Evolutionary conservation across 2,888 invertebrate genomes (phyloP).

Genomic region (Scrobipalpa atriplicella): DNA sequence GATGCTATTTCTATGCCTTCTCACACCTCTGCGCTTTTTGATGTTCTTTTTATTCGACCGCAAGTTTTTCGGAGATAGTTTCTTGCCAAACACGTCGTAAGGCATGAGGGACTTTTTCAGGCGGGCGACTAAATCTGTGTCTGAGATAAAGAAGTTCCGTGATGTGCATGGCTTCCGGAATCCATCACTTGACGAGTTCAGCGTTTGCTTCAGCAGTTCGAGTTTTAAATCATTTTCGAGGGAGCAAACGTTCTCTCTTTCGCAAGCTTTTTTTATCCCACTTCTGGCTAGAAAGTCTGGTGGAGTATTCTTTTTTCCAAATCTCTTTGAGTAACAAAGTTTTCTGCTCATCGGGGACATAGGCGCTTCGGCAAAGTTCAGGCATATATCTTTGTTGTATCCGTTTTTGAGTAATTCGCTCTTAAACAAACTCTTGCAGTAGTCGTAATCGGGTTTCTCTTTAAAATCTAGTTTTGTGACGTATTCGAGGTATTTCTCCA

Average conservation of each 20-base stretch:
- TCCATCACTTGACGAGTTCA: conserved; percentile 75
- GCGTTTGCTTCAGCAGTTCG: conserved; percentile 68
- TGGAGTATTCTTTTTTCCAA: conserved; percentile 69
- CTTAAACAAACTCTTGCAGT: conserved; percentile 86
- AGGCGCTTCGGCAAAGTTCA: conserved; percentile 73
- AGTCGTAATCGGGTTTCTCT: conserved; percentile 89
- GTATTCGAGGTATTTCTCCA: conserved; percentile 88
- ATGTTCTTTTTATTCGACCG: conserved; percentile 82
- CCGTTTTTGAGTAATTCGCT: conserved; percentile 85
- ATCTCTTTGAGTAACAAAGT: conserved; percentile 61
- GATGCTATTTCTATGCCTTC: conserved; percentile 69
- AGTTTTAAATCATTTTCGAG: conserved; percentile 72
- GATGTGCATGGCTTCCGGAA: conserved; percentile 72
- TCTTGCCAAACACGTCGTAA: conserved; percentile 75
- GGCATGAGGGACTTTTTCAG: conserved; percentile 78
- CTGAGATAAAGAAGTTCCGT: conserved; percentile 76
- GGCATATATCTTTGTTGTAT: conserved; percentile 59
- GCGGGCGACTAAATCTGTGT: conserved; percentile 72
- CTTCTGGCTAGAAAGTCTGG: conserved; percentile 66
- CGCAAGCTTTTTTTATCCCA: conserved; percentile 69
- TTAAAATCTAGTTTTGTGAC: conserved; percentile 87
- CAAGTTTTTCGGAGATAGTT: conserved; percentile 84
- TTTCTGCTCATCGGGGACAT: conserved; percentile 67
- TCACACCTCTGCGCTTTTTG: conserved; percentile 71
- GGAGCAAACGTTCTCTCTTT: conserved; percentile 72